Evolutionary conservation across 2,888 invertebrate species (phyloP).

Genomic region (Phaonia tiefii): DNA sequence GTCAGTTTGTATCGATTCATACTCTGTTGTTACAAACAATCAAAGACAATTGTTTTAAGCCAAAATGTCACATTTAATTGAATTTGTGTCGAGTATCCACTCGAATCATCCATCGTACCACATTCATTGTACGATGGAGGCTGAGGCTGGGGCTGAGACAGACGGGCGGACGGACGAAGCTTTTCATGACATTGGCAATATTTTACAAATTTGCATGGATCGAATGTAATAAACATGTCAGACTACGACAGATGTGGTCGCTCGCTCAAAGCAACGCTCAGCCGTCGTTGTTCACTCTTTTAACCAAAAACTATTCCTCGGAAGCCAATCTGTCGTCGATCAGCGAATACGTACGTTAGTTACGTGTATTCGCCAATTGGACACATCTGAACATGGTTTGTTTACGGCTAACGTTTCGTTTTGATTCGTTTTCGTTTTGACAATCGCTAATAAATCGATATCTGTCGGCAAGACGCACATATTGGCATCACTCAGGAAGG

Average conservation of each 20-base stretch:
- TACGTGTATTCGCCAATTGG: constrained; percentile 61
- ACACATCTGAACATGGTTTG: constrained; percentile 47
- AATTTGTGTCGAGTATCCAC: constrained; percentile 72
- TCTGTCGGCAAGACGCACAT: too few species aligned
- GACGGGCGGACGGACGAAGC: neutral
- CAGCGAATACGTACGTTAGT: constrained; percentile 47
- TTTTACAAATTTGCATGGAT: constrained; percentile 66
- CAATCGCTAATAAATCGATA: too few species aligned
- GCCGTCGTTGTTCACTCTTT: constrained; percentile 52
- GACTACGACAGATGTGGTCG: constrained; percentile 64
- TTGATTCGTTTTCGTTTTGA: too few species aligned
- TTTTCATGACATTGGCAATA: constrained; percentile 39
- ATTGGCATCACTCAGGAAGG: too few species aligned
- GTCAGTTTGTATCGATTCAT: neutral
- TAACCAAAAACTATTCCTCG: constrained; percentile 51
- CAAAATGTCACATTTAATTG: constrained; percentile 72
- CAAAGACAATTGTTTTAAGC: constrained; percentile 63
- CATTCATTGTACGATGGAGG: constrained; percentile 22
- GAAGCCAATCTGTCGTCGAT: constrained; percentile 66
- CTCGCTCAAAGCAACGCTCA: constrained; percentile 50
- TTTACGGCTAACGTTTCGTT: constrained; percentile 2
- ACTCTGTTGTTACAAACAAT: constrained; percentile 31
- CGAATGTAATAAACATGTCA: constrained; percentile 70
- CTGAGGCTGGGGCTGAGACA: neutral
- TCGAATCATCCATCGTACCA: neutral